Evolutionary conservation across 2,797 vertebrate species (phyloP).

Genomic region (Epinephelus awoara): DNA sequence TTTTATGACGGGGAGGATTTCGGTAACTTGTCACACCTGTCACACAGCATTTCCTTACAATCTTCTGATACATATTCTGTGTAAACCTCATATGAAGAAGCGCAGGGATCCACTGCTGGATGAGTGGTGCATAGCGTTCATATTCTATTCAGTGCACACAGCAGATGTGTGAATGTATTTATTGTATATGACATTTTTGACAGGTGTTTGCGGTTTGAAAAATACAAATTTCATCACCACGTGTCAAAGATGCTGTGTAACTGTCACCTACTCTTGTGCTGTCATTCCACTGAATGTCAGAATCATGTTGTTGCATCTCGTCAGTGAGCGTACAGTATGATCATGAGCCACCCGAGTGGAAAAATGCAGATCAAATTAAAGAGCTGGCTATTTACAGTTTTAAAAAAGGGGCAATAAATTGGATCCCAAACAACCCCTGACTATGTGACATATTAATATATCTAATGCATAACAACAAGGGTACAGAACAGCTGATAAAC

Average conservation of each 20-base stretch:
- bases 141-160: conserved; percentile 34
- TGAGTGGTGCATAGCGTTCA: conserved; percentile 10
- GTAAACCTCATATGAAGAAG: conserved; percentile 33
- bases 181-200: conserved; percentile 72
- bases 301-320: conserved; percentile 32
- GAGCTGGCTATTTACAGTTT: conserved; percentile 55
- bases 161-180: conserved; percentile 69
- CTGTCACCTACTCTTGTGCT: conserved; percentile 54
- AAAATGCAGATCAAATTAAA: conserved; percentile 41
- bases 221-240: conserved; percentile 64
- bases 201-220: conserved; percentile 64
- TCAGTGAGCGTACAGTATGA: conserved; percentile 43
- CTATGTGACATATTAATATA: too few species aligned
- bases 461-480: too few species aligned
- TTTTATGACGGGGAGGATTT: conserved; percentile 53
- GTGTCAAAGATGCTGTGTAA: conserved; percentile 54
- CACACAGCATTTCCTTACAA: conserved; percentile 52
- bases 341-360: conserved; percentile 43
- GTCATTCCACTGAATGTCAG: conserved; percentile 38
- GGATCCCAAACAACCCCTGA: conserved; percentile 21
- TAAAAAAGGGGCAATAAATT: conserved; percentile 32
- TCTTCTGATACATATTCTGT: conserved; percentile 27
- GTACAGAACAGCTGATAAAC: too few species aligned
- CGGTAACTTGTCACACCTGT: conserved; percentile 56
- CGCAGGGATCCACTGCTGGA: neutral